Evolutionary conservation across 2,797 vertebrate genomes (phyloP).

Genomic region (Chloroceryle inda): DNA sequence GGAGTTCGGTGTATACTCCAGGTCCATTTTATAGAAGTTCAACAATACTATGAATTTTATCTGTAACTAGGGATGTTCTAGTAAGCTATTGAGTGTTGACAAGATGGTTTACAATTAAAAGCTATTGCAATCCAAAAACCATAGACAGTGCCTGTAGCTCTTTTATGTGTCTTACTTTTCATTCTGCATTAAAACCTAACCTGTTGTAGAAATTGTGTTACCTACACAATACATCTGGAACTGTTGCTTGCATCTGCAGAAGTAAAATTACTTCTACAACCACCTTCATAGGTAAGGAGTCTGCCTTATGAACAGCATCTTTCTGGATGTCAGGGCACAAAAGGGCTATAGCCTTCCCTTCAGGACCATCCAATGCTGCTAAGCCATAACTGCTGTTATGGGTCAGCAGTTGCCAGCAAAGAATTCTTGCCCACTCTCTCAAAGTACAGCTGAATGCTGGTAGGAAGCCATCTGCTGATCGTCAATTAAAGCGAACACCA

Average conservation of each 20-base stretch:
- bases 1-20: neutral
- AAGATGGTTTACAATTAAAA: neutral
- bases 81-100: neutral
- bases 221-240: neutral
- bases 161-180: neutral
- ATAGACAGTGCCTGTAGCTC: neutral
- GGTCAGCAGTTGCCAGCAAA: neutral
- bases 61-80: neutral
- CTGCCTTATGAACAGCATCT: neutral
- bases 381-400: neutral
- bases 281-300: neutral
- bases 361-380: neutral
- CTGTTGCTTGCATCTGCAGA: neutral
- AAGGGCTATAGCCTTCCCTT: neutral
- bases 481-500: neutral
- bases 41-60: neutral
- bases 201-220: neutral
- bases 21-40: neutral
- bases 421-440: neutral
- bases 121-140: neutral
- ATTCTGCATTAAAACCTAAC: neutral
- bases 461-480: neutral
- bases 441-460: fast-evolving
- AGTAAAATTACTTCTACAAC: neutral
- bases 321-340: neutral